These are phyloP conservation scores for Ctenomys sociabilis DNA, from an alignment of 2,113 vertebrate genomes.

Conservation along the genomic window DNA sequence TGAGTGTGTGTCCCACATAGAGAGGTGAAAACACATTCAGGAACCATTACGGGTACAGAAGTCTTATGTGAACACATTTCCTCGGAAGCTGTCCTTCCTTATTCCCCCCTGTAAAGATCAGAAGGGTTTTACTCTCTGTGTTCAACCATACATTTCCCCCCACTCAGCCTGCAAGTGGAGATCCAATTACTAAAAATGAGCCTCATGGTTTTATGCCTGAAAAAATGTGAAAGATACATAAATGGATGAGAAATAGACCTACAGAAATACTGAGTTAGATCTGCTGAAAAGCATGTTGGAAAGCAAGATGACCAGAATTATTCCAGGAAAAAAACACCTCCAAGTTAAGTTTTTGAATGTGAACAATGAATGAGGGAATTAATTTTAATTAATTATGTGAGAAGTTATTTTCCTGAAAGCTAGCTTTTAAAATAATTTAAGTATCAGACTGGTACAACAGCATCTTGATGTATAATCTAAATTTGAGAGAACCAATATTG, in stretches of 20 bases:
- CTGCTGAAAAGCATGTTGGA: not conserved
- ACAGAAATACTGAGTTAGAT: not conserved
- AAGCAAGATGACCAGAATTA: constrained; percentile 35
- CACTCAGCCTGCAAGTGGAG: constrained; percentile 26
- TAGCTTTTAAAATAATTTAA: constrained; percentile 34
- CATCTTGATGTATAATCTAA: not conserved
- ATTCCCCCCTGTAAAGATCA: not conserved
- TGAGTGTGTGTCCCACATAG: not conserved
- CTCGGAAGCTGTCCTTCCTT: not conserved
- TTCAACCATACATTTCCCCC: not conserved
- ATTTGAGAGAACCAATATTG: not conserved
- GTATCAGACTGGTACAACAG: not conserved
- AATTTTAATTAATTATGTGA: constrained; percentile 51
- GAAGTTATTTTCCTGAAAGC: not conserved
- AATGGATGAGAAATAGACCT: not conserved
- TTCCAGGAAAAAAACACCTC: constrained; percentile 8
- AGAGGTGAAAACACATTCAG: not conserved
- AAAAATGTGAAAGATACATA: constrained; percentile 48
- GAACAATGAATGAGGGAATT: not conserved
- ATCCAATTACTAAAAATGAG: constrained; percentile 54
- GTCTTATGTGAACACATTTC: not conserved
- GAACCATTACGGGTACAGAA: not conserved
- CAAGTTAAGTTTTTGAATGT: constrained; percentile 39
- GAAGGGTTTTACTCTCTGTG: not conserved
- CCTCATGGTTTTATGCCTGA: constrained; percentile 18